Base-by-base conservation (phyloP, 2,888 invertebrate genomes). In the Hybos culiciformis region DNA sequence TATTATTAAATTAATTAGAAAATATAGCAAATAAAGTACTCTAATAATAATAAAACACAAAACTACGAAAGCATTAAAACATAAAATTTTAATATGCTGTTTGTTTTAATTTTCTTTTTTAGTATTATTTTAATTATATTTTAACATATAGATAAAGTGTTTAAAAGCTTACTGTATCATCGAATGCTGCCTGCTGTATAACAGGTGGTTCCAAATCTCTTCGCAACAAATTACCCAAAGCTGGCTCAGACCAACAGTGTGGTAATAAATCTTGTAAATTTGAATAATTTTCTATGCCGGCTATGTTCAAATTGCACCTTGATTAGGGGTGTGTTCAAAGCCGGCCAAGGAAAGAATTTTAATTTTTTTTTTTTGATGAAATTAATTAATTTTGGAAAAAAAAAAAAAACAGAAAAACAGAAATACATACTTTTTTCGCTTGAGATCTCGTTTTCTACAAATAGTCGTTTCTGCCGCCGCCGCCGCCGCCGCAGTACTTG, bases 151-250 rank as follows among this genome's bases (percentile, higher is more conserved):
- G 11, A 6, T 24, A 24, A 24, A 8, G 6, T 24, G 6, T 24
- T 26, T 26, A 9, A 17, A 32, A 14, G 53, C 63, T 62, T 59
- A 66, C 64, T 53, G 77, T 75, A 62, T 84, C 82, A 63, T 87
- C 87, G 67, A 90, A 86, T 33, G 86, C 81, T 36, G 87, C 87
- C 63, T 87, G 86, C 60, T 90, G 88, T 41, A 88, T 70, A 52
- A 84, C 69, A 4, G 88, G 88, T 19, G 87, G 83, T 56, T 82
- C 80, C 43, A 90, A 72, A 36, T 77, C 70, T 46, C 72, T 70
- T 45, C 80, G 71, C 53, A 75, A 69, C 54, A 63, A 55, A 56
- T 67, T 62, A 12, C 74, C 75, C 19, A 76, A 72, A 41, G 74
- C 75, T n/a, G 85, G 84, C 55, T 80, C 70, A 33, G 82, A 81